A percentile compares a stretch with the other conserved stretches of the same genome.
phyloP scores from a whole-genome alignment of 2,113 vertebrate species.

The Psittacus erithacus region DNA sequence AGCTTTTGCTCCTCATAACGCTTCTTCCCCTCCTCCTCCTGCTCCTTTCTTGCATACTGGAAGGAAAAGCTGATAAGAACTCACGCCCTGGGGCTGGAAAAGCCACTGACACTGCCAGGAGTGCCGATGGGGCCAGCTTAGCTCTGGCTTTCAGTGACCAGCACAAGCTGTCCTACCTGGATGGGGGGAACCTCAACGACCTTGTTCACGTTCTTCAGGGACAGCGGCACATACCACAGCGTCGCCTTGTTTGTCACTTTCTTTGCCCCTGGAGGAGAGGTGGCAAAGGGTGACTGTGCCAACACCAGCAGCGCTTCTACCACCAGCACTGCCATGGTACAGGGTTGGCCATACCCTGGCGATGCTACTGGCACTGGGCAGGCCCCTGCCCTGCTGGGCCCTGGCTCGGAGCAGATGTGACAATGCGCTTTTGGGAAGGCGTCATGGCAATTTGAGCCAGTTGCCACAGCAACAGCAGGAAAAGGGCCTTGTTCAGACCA shows the following conservation, averaged over 20 bases:
- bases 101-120: background rate
- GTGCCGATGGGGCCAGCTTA: background rate
- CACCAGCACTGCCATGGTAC: fast-evolving
- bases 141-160: background rate
- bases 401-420: constrained; percentile 70
- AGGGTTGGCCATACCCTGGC: fast-evolving
- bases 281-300: background rate
- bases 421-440: constrained; percentile 74
- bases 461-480: constrained; percentile 82
- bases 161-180: constrained; percentile 75
- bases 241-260: constrained; percentile 91
- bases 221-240: constrained; percentile 93
- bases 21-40: constrained; percentile 87
- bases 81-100: background rate
- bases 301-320: background rate
- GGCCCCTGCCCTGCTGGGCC: background rate
- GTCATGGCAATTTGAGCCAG: constrained; percentile 64
- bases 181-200: constrained; percentile 90
- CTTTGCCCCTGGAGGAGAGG: constrained; percentile 80
- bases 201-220: constrained; percentile 89
- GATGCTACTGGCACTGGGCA: background rate
- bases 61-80: background rate
- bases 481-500: constrained; percentile 43
- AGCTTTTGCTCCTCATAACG: constrained; percentile 92
- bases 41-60: constrained; percentile 82